Evolutionary conservation across 92 coral and sea anemone genomes (phyloP).

Genomic region (Ricordea florida): DNA sequence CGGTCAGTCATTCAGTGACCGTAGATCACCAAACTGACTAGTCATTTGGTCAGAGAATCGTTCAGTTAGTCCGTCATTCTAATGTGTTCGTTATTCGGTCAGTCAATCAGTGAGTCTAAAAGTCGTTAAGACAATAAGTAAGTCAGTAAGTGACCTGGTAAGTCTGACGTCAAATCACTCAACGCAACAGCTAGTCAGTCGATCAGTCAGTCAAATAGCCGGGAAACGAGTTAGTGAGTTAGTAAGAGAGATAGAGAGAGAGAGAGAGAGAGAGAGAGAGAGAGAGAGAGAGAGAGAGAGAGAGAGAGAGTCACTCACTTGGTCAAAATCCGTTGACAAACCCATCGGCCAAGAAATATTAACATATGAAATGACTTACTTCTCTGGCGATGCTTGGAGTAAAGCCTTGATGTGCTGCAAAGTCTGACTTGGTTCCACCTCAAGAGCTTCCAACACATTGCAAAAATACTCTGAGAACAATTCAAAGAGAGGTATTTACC

Average conservation of each 20-base stretch:
- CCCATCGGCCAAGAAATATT: too few species aligned
- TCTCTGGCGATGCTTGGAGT: conserved; percentile 78
- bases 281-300: too few species aligned
- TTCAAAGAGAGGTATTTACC: background rate
- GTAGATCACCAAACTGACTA: background rate
- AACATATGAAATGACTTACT: conserved; percentile 76
- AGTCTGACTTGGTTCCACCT: conserved; percentile 83
- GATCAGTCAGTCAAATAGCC: too few species aligned
- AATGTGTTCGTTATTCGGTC: background rate
- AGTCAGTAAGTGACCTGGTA: too few species aligned
- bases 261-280: too few species aligned
- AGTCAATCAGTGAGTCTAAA: background rate
- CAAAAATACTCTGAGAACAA: conserved; percentile 85
- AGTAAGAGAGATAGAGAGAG: too few species aligned
- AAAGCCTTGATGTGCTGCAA: conserved; percentile 75
- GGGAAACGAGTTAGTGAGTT: too few species aligned
- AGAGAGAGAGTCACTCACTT: too few species aligned
- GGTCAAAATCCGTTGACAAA: too few species aligned
- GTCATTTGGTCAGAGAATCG: background rate
- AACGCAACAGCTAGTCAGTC: too few species aligned
- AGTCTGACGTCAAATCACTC: too few species aligned
- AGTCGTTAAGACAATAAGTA: too few species aligned
- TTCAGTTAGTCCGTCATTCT: background rate
- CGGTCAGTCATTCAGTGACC: background rate
- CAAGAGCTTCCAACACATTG: conserved; percentile 95